Conservation (phyloP, 2,797 vertebrate species). For the Poeciliopsis gracilis region DNA sequence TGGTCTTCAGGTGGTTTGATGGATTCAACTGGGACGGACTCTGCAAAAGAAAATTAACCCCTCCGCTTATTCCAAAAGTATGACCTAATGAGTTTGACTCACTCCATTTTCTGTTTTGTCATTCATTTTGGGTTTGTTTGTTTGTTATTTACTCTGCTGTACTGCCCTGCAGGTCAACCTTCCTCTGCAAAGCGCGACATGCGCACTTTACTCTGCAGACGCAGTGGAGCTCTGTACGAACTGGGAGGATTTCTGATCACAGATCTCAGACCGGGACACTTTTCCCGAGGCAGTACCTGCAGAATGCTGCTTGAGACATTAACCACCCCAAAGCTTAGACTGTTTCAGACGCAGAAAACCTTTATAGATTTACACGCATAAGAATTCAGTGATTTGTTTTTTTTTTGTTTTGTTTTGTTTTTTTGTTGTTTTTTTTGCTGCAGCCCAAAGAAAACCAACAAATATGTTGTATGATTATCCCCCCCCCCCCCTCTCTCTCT, state of each 20-base stretch:
- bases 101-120: slow-evolving; percentile 1
- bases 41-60: slow-evolving; percentile 65
- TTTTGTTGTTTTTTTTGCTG: not conserved
- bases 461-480: not conserved
- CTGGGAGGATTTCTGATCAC: slow-evolving; percentile 82
- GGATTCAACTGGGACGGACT: slow-evolving; percentile 82
- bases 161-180: slow-evolving; percentile 53
- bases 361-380: slow-evolving; percentile 22
- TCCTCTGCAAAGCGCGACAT: slow-evolving; percentile 52
- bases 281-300: slow-evolving; percentile 22
- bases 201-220: slow-evolving; percentile 53
- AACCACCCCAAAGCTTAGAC: slow-evolving; percentile 21
- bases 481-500: not conserved
- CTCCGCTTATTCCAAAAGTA: slow-evolving; percentile 78
- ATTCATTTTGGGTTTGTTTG: not conserved
- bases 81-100: slow-evolving; percentile 29
- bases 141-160: not conserved
- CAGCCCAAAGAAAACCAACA: slow-evolving; percentile 31
- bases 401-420: not conserved
- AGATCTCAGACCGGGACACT: not conserved
- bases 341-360: slow-evolving; percentile 24
- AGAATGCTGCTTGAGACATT: slow-evolving; percentile 31
- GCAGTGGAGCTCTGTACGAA: slow-evolving; percentile 58
- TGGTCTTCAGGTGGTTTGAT: slow-evolving; percentile 81
- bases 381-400: slow-evolving; percentile 9